Evolutionary conservation across 2,888 invertebrate species (phyloP), one percentile per base, ranked within the genome.

Genomic region (Drosophila quasianomalipes): DNA sequence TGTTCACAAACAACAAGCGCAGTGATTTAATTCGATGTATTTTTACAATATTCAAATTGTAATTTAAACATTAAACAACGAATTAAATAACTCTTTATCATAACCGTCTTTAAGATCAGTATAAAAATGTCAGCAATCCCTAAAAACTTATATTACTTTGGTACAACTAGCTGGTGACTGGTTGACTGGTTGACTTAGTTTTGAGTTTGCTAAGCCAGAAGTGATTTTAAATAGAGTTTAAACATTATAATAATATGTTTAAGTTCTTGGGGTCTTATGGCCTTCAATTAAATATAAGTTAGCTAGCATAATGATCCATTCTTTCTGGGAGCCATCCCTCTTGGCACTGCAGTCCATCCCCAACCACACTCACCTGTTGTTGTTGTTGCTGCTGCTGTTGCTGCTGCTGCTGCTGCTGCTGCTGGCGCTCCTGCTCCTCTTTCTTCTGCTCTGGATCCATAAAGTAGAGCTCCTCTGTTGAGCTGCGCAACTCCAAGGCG

Each of bases 391-490:
- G 75, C 10, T 74, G 72, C 4, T 28, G 28, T 3, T 28, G 74
- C 3, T 62, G 72, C 0, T 82, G 82, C 22, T 82, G 83, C 39
- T 91, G 91, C 47, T 92, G 92, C n/a, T 92, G 92, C 59, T 92
- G 92, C 52, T 92, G 73, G 82, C 93, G 93, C 30, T 93, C 92
- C 81, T 94, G 93, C 76, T 94, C 93, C 85, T 93, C 92, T 83
- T 92, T 92, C 91, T 93, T 91, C 77, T 94, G 91, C 90, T 93
- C 82, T 47, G 95, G 94, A 93, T 97, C 97, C 90, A 97, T 96
- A 92, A 97, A 96, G 84, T 97, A 97, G 75, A 98, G 94, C 94
- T 98, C 98, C 93, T 98, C 98, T 19, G 97, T 98, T 75, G 97
- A 97, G 67, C 97, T 97, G 83, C 97, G 95, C 82, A 98, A 93